A percentile compares a stretch with the other conserved stretches of the same genome.
Conservation (phyloP, 2,888 invertebrate species). For the Heteromyza rotundicornis region DNA sequence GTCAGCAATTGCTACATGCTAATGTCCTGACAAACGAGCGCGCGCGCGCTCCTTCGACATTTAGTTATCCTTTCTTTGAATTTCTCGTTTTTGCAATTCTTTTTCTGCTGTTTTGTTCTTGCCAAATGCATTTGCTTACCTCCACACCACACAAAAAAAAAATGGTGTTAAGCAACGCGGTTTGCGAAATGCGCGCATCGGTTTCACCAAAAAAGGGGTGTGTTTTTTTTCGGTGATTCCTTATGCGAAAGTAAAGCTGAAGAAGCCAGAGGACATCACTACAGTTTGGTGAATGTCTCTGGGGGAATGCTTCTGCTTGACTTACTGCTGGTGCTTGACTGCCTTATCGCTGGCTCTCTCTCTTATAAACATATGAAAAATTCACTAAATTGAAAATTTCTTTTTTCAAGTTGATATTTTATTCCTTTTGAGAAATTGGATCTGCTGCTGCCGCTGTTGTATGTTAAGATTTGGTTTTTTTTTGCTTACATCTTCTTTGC, state of each 20-base stretch:
- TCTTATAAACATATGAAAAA: constrained; percentile 26
- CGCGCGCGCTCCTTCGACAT: constrained; percentile 18
- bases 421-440: constrained; percentile 55
- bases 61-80: constrained; percentile 17
- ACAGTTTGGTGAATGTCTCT: too few species aligned
- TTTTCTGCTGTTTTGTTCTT: constrained; percentile 4
- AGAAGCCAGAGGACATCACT: too few species aligned
- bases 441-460: constrained; percentile 24
- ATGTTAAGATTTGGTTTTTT: too few species aligned
- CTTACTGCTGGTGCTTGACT: background rate
- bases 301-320: too few species aligned
- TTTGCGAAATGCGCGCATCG: too few species aligned
- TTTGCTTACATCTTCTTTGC: too few species aligned
- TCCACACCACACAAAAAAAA: too few species aligned
- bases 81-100: constrained; percentile 7
- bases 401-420: constrained; percentile 28
- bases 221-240: too few species aligned
- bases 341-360: constrained; percentile 6
- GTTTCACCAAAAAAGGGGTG: too few species aligned
- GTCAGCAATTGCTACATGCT: background rate
- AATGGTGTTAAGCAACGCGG: too few species aligned
- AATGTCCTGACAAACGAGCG: background rate
- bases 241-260: too few species aligned
- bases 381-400: constrained; percentile 27
- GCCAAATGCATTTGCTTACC: background rate